Percentiles rank a stretch among this genome's conserved stretches.
Evolutionary conservation across 2,113 vertebrate genomes (phyloP).

Genomic region (Ptyas mucosa): DNA sequence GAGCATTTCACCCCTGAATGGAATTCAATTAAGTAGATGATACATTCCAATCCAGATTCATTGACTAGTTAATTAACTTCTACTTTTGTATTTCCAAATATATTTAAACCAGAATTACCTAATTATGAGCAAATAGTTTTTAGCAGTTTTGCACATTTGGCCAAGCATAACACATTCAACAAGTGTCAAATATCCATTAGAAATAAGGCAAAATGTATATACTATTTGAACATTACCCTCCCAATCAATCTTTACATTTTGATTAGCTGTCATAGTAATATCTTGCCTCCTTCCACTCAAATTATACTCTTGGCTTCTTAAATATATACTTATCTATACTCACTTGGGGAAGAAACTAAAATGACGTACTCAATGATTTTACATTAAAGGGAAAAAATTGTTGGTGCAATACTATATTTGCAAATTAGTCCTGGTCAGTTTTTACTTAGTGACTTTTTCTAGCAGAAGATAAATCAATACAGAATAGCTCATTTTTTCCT

Average conservation of each 20-base stretch:
- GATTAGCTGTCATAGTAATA: neutral
- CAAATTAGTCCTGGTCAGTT: slow-evolving; percentile 39
- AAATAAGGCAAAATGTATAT: neutral
- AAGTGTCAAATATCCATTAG: neutral
- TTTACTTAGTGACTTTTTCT: slow-evolving; percentile 27
- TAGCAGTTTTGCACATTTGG: neutral
- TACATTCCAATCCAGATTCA: neutral
- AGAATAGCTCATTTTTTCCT: slow-evolving; percentile 23
- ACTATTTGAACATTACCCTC: neutral
- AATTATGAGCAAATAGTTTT: neutral
- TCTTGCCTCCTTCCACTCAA: neutral
- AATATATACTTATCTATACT: neutral
- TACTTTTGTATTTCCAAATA: neutral
- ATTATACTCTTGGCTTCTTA: neutral
- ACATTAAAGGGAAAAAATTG: neutral
- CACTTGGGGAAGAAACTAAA: neutral
- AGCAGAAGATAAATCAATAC: slow-evolving; percentile 48
- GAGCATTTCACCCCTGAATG: too few relatives aligned
- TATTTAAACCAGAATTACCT: neutral
- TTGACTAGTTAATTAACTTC: neutral
- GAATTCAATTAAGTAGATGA: neutral
- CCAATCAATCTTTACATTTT: neutral
- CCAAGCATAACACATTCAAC: neutral
- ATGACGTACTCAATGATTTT: neutral
- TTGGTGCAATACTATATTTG: slow-evolving; percentile 17